Conservation (phyloP, 2,113 vertebrate genomes). For the Melanotaenia duboulayi region DNA sequence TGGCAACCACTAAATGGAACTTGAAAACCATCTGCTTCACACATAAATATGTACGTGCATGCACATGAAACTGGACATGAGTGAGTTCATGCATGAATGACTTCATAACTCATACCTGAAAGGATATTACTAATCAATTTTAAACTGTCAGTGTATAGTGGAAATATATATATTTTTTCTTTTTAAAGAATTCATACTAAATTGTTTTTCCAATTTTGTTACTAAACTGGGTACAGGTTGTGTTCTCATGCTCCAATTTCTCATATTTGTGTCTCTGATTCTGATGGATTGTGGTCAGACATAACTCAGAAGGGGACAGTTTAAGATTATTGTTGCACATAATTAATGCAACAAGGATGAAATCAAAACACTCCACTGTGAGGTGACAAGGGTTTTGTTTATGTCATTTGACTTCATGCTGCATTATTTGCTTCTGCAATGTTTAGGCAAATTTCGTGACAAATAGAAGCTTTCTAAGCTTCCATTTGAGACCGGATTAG, state of each 20-base stretch:
- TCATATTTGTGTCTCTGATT: not conserved
- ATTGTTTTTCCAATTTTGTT: no score
- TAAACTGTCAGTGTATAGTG: not conserved
- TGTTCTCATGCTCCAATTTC: not conserved
- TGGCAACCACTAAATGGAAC: slow-evolving; percentile 65
- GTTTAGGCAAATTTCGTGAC: not conserved
- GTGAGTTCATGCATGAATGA: not conserved
- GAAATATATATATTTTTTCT: no score
- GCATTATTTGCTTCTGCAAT: no score
- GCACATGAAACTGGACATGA: slow-evolving; percentile 8
- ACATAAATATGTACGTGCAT: slow-evolving; percentile 9
- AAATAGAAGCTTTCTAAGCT: no score
- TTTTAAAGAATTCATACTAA: no score
- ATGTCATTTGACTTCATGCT: not conserved
- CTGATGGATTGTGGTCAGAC: slow-evolving; percentile 13
- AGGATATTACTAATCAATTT: not conserved
- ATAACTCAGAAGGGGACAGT: slow-evolving; percentile 15
- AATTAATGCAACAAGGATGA: not conserved
- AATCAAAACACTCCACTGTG: not conserved
- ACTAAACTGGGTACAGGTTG: not conserved
- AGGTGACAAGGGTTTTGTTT: not conserved
- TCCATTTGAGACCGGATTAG: no score
- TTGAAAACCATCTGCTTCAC: slow-evolving; percentile 61
- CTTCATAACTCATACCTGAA: no score
- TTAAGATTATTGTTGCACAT: slow-evolving; percentile 5